These are phyloP conservation scores for Ceratina japonica DNA, from an alignment of 1,140 invertebrate genomes.

Conservation along the genomic window DNA sequence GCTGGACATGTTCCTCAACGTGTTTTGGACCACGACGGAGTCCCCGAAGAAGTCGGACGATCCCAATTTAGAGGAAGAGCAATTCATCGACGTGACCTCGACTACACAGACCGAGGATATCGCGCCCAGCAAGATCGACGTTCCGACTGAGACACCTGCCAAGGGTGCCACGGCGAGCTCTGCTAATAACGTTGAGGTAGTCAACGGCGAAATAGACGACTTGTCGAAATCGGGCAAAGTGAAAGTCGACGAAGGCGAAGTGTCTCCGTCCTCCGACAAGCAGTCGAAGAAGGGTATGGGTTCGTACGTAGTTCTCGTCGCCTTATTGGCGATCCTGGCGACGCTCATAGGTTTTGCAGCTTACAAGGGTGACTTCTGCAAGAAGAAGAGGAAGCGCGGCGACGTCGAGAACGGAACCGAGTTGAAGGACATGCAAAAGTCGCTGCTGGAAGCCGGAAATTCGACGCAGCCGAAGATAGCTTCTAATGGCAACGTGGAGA, in stretches of 20 bases:
- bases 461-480: conserved; percentile 66
- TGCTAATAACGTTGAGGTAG: not conserved
- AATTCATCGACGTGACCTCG: conserved; percentile 62
- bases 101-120: conserved; percentile 15
- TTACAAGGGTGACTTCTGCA: conserved; percentile 76
- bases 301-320: conserved; percentile 73
- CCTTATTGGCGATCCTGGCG: conserved; percentile 68
- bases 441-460: conserved; percentile 69
- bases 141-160: not conserved
- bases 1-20: conserved; percentile 36
- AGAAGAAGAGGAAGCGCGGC: conserved; percentile 68
- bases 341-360: conserved; percentile 73
- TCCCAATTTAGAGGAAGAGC: conserved; percentile 68
- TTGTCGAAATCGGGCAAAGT: conserved; percentile 39
- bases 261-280: conserved; percentile 56
- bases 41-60: conserved; percentile 60
- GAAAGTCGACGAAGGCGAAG: conserved; percentile 35
- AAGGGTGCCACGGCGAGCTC: not conserved
- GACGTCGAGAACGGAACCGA: conserved; percentile 76
- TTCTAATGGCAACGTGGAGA: conserved; percentile 73
- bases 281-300: conserved; percentile 75
- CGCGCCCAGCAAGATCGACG: not conserved
- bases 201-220: not conserved
- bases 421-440: conserved; percentile 74
- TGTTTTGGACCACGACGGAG: conserved; percentile 38